Conservation (phyloP, 1,140 invertebrate species). For the Elysia chlorotica region DNA sequence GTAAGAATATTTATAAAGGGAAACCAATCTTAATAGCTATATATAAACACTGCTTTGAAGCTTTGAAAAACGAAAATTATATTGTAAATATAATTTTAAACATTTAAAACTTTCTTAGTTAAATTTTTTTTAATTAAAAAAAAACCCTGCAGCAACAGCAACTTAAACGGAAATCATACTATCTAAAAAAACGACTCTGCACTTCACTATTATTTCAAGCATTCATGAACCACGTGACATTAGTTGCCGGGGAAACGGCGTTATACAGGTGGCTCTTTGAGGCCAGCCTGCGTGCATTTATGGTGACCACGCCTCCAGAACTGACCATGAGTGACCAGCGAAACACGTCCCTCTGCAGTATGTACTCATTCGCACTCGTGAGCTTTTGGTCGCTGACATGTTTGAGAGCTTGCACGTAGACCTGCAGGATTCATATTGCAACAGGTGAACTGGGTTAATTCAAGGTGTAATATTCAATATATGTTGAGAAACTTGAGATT, state of each 20-base stretch:
- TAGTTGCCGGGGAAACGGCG: slow-evolving; percentile 23
- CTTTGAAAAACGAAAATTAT: not conserved
- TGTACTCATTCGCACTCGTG: slow-evolving; percentile 19
- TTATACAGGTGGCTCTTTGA: slow-evolving; percentile 14
- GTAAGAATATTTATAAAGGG: no score
- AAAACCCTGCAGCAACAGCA: not conserved
- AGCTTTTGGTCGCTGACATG: slow-evolving; percentile 24
- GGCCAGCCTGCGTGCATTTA: slow-evolving; percentile 17
- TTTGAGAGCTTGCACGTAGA: slow-evolving; percentile 23
- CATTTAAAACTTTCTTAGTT: not conserved
- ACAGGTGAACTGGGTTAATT: no score
- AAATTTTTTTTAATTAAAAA: not conserved
- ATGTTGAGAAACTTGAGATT: no score
- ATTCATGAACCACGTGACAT: slow-evolving; percentile 28
- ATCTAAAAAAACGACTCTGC: not conserved
- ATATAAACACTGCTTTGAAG: no score
- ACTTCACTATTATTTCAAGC: not conserved
- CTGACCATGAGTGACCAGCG: slow-evolving; percentile 29
- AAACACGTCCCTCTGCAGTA: slow-evolving; percentile 22
- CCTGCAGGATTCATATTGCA: no score
- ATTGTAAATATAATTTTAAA: not conserved
- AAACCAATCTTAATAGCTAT: no score
- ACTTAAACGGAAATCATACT: not conserved
- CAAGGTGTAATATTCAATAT: no score
- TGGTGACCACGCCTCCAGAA: slow-evolving; percentile 23